Base-by-base conservation (phyloP, 2,888 invertebrate genomes). In the Lepas anatifera region DNA sequence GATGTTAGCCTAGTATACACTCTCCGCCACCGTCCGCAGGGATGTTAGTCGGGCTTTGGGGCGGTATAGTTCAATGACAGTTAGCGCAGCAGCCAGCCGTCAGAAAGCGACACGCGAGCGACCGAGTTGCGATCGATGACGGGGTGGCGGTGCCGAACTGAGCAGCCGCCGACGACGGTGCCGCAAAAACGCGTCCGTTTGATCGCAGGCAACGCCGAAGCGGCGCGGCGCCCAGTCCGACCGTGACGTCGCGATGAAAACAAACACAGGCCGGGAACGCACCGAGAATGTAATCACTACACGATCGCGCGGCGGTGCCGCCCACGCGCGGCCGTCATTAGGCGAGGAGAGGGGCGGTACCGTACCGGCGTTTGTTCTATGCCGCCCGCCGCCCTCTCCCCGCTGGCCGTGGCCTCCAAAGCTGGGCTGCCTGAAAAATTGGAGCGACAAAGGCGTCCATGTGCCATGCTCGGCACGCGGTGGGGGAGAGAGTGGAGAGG, bases 401-500 rank as follows among this genome's bases (percentile, higher is more conserved):
- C n/a, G n/a, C n/a, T n/a, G n/a, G n/a, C n/a, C n/a, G n/a, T n/a
- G n/a, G n/a, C n/a, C n/a, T n/a, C n/a, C n/a, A n/a, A n/a, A n/a
- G n/a, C n/a, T n/a, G 2, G 27, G 27, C 27, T 7, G 32, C 7
- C 25, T 32, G 35, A 58, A 58, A 32, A 58, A 35, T 58, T 35
- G 58, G 29, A 35, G 35, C 58, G 58, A 58, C 58, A 58, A 58
- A 58, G 58, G 32, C 58, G 58, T 22, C 58, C 58, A 35, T 35
- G 58, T 18, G 58, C 58, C 58, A 35, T 22, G 58, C 22, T 8
- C 25, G 22, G 58, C 29, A 35, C 58, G 32, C 25, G 58, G 41
- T 4, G 32, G 58, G 25, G 25, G 48, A 2, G 7, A 48, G 48
- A 48, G 48, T 25, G 48, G 22, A 4, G 58, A 41, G 41, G 11